Base-by-base conservation (phyloP, 2,113 vertebrate species). In the Hystrix brachyura region DNA sequence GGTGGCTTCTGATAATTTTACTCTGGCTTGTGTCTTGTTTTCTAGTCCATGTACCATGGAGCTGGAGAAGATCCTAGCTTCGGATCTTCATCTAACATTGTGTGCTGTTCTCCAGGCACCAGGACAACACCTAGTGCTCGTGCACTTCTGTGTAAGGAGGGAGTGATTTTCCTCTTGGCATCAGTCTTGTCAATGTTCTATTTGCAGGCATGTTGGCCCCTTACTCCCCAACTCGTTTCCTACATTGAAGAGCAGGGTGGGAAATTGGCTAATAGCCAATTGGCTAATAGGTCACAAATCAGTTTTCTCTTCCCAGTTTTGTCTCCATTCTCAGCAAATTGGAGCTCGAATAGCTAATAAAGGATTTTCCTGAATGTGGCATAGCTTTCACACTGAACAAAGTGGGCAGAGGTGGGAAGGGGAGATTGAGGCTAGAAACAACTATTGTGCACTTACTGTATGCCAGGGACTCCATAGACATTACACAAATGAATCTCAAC, bases 271-370 rank as follows among this genome's bases (percentile, higher is more conserved):
- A 92, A 90, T 97, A 38, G 38, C 38, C 38, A 38, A 38, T 38
- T 38, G 38, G 38, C 38, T 38, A 38, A 38, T 38, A 38, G 38
- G 38, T 38, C 38, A 38, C 38, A 38, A 38, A 38, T 38, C 38
- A 38, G 38, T 38, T 94, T 95, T 85, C 32, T 93, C 82, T 94
- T 93, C 88, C 46, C 90, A 93, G 23, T 87, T 97, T 95, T 96
- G 85, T 94, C 89, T 38, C 38, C 34, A 94, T 53, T 92, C 25
- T 85, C 46, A 76, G 25, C 17, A 94, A 87, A 88, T 88, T 88
- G 51, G 83, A 85, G 72, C 86, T 60, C 88, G 38, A 90, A 21
- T 86, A 86, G 82, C 46, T 94, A 94, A 87, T 93, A 94, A 91
- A 88, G 43, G 65, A 96, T 15, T 88, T 96, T 67, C 55, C 46